These are phyloP conservation scores for Brachylomia viminalis DNA, from an alignment of 2,888 invertebrate genomes.

Conservation along the genomic window DNA sequence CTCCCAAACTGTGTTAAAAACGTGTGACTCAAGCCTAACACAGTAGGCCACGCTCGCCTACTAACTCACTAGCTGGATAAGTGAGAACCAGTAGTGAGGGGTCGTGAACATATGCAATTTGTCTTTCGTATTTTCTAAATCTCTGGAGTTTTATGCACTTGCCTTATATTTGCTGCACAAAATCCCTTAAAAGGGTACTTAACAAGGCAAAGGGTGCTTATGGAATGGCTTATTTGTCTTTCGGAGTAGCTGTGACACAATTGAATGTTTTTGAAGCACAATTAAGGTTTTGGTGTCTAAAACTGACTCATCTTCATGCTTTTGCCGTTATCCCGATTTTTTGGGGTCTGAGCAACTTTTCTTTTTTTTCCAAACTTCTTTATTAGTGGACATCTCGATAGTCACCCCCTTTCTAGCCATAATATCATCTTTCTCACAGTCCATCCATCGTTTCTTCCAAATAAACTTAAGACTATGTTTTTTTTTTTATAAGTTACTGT, in stretches of 20 bases:
- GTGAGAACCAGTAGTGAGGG: constrained; percentile 47
- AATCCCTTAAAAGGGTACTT: constrained; percentile 22
- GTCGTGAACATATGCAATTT: constrained; percentile 59
- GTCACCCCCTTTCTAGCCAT: neutral
- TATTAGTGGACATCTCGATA: neutral
- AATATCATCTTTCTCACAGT: neutral
- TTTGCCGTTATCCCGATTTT: neutral
- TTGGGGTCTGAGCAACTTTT: neutral
- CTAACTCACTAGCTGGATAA: neutral
- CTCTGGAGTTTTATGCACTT: constrained; percentile 48
- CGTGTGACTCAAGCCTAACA: no score
- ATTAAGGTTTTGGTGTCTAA: neutral
- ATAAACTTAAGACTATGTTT: neutral
- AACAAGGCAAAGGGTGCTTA: no score
- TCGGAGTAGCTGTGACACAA: neutral
- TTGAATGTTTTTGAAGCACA: neutral
- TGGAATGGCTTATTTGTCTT: constrained; percentile 20
- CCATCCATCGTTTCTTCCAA: neutral
- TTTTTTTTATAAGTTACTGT: neutral
- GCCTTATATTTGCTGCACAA: constrained; percentile 30
- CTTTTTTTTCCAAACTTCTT: neutral
- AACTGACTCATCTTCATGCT: neutral
- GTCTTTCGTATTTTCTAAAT: constrained; percentile 55
- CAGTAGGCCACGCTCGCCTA: no score
- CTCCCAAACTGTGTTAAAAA: no score